Percentiles rank a stretch among this genome's conserved stretches.
phyloP scores from a whole-genome alignment of 1,140 invertebrate genomes.

The Colletes gigas region DNA sequence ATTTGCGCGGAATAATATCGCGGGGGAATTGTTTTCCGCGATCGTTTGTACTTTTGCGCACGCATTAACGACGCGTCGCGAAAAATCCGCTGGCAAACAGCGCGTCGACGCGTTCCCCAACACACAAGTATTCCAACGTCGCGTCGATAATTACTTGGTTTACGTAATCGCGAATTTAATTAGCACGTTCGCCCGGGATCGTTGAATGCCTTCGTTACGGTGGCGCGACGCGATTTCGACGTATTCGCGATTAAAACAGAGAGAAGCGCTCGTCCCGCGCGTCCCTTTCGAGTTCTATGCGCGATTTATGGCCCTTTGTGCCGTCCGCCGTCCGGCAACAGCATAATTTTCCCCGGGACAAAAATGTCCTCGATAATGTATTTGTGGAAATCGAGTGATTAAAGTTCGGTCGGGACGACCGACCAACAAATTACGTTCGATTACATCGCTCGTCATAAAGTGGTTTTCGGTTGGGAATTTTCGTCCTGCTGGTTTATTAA shows the following conservation, averaged over 20 bases:
- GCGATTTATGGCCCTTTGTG: conserved; percentile 56
- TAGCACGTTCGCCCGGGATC: conserved; percentile 43
- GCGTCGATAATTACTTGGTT: conserved; percentile 59
- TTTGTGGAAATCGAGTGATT: conserved; percentile 16
- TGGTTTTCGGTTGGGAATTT: background rate
- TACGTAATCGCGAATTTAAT: conserved; percentile 64
- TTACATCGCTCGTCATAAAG: background rate
- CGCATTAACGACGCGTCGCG: background rate
- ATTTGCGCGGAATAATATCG: background rate
- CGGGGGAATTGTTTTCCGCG: background rate
- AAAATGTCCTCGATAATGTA: conserved; percentile 39
- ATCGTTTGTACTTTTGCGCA: background rate
- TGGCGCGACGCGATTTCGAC: conserved; percentile 40
- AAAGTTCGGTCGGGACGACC: conserved; percentile 1
- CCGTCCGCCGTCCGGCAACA: conserved; percentile 12
- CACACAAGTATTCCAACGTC: conserved; percentile 32
- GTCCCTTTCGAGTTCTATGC: conserved; percentile 45
- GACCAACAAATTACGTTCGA: conserved; percentile 19
- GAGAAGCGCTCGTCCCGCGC: conserved; percentile 35
- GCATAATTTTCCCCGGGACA: conserved; percentile 37
- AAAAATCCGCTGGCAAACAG: background rate
- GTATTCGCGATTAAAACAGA: conserved; percentile 54
- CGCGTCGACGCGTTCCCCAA: conserved; percentile 17
- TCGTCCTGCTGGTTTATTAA: background rate
- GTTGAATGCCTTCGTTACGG: conserved; percentile 63